Evolutionary conservation across 2,888 invertebrate genomes (phyloP), one percentile per base, ranked within the genome.

Genomic region (Ommatoiulus sabulosus): DNA sequence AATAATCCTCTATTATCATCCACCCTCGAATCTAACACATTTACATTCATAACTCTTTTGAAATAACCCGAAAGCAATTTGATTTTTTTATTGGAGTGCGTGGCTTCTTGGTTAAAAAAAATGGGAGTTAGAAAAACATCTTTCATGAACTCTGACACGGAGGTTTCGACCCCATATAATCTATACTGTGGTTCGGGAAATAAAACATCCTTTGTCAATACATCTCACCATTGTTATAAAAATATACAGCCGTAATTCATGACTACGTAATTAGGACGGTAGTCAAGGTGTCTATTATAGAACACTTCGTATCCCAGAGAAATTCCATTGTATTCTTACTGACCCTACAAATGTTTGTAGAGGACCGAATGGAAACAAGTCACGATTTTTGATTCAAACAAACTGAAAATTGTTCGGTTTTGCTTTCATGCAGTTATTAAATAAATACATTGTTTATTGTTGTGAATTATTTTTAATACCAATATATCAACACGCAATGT

Each of bases 281-380:
- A 72, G 72, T 72, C 72, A 72, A 72, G 72, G 72, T 72, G 72
- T 72, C 72, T 72, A 72, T 72, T 72, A 72, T 72, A 72, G 72
- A 72, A 24, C 24, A 72, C 72, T n/a, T 20, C 7, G 72, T 72
- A 72, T 72, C 72, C 72, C 72, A 72, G 5, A 72, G 72, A 72
- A 72, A 24, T 24, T 72, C 72, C 24, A 72, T 72, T 72, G 72
- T 72, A 72, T 72, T 72, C 72, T 72, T 20, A 72, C 72, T 72
- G 72, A 72, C 72, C 72, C 72, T 72, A 24, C 24, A 72, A 24
- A 72, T 72, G n/a, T n/a, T 72, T 72, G 24, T 5, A 72, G 72
- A 72, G 20, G 72, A 72, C 24, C 72, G 72, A 72, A 72, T 24
- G 72, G 72, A 72, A 72, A 24, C 72, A n/a, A 72, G 24, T 72